Conservation (phyloP, 2,888 invertebrate species). For the Epinotia demarniana region DNA sequence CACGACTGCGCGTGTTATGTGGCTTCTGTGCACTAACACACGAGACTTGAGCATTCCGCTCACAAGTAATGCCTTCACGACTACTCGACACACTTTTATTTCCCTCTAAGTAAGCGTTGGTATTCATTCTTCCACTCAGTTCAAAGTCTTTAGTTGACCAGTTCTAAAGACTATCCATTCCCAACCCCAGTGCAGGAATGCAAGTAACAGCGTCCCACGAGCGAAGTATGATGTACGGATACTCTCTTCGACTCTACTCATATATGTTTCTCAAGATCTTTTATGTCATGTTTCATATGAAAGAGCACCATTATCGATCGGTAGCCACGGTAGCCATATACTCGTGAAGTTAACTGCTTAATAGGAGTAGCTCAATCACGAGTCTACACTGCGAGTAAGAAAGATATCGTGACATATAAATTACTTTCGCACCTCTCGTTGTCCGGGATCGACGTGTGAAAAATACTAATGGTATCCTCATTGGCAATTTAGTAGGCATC, state of each 20-base stretch:
- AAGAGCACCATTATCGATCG: too few species aligned
- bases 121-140: slow-evolving; percentile 28
- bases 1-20: slow-evolving; percentile 49
- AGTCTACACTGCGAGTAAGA: slow-evolving; percentile 16
- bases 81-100: slow-evolving; percentile 45
- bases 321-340: slow-evolving; percentile 28
- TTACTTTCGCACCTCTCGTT: slow-evolving; percentile 62
- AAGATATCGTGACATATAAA: slow-evolving; percentile 54
- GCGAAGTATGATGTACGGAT: slow-evolving; percentile 27
- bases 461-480: slow-evolving; percentile 67
- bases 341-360: slow-evolving; percentile 9
- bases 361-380: slow-evolving; percentile 19
- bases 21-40: slow-evolving; percentile 37
- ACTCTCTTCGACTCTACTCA: slow-evolving; percentile 10
- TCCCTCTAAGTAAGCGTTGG: slow-evolving; percentile 39
- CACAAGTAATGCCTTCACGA: slow-evolving; percentile 43
- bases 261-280: slow-evolving; percentile 41
- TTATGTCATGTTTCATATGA: slow-evolving; percentile 25
- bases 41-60: slow-evolving; percentile 28
- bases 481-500: slow-evolving; percentile 55
- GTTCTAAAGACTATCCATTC: slow-evolving; percentile 35
- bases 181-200: slow-evolving; percentile 30
- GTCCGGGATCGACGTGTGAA: slow-evolving; percentile 58
- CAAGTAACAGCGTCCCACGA: slow-evolving; percentile 37
- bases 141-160: slow-evolving; percentile 20